Percentiles rank a stretch among this genome's conserved stretches.
Conservation (phyloP, 2,888 invertebrate genomes). For the Nephrotoma appendiculata region DNA sequence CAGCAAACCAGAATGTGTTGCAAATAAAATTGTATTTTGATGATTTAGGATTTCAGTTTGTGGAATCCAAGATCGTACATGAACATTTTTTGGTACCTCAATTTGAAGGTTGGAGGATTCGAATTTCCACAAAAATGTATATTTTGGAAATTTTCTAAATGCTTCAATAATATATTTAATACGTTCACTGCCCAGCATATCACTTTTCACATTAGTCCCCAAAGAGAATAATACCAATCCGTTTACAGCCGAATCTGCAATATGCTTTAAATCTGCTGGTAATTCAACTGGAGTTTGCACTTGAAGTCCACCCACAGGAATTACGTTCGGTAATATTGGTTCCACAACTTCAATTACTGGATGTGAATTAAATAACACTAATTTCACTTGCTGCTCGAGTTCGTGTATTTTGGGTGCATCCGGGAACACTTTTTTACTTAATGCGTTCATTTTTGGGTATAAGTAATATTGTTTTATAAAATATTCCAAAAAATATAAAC, state of each 20-base stretch:
- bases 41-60: constrained; percentile 33
- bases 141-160: constrained; percentile 20
- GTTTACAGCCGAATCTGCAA: constrained; percentile 13
- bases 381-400: constrained; percentile 4
- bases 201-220: constrained; percentile 21
- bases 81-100: constrained; percentile 24
- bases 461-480: not conserved
- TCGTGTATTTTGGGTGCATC: not conserved
- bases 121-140: constrained; percentile 29
- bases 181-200: constrained; percentile 12
- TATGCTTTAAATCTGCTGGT: constrained; percentile 14
- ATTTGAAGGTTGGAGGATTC: constrained; percentile 13
- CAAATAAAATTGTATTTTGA: constrained; percentile 19
- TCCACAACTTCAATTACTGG: constrained; percentile 12
- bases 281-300: constrained; percentile 13
- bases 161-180: constrained; percentile 17
- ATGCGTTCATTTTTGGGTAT: not conserved
- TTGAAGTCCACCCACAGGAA: constrained; percentile 16
- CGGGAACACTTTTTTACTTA: not conserved
- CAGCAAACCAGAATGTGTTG: constrained; percentile 24
- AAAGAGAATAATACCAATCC: constrained; percentile 26
- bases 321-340: constrained; percentile 14
- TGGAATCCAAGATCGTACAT: constrained; percentile 34
- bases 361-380: constrained; percentile 14
- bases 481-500: not conserved